Conservation (phyloP, 2,113 vertebrate genomes). For the Hippopotamus amphibius region DNA sequence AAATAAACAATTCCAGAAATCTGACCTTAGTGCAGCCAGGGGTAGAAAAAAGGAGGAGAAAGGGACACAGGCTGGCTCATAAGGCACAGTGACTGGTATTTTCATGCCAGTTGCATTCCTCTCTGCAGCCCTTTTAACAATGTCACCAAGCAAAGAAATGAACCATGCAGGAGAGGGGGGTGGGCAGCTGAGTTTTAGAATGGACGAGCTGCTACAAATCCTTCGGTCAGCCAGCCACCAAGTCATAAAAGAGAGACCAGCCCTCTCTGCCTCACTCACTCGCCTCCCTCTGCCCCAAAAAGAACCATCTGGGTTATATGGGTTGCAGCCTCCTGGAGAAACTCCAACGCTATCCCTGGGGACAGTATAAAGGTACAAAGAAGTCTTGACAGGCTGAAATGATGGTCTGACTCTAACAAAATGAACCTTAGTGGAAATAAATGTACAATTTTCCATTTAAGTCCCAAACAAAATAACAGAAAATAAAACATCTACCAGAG, state of each 20-base stretch:
- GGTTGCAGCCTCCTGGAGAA: background rate
- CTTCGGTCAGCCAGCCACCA: background rate
- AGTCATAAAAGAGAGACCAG: background rate
- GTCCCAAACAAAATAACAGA: constrained; percentile 19
- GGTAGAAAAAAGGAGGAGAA: background rate
- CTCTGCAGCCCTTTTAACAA: background rate
- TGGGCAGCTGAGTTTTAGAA: background rate
- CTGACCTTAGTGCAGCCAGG: background rate
- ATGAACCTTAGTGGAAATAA: constrained; percentile 1
- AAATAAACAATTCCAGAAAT: background rate
- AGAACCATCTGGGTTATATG: background rate
- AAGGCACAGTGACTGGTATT: background rate
- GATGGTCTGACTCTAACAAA: background rate
- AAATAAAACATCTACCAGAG: background rate
- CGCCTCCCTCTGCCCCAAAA: background rate
- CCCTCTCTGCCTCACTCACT: background rate
- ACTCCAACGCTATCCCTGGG: background rate
- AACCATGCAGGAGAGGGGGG: background rate
- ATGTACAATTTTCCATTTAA: background rate
- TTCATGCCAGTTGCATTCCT: background rate
- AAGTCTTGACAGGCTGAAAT: background rate
- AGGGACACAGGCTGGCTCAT: background rate
- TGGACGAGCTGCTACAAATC: background rate
- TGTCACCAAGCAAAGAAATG: background rate
- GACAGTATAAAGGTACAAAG: background rate